Base-by-base conservation (phyloP, 1,140 invertebrate genomes). In the Drosophila subobscura region DNA sequence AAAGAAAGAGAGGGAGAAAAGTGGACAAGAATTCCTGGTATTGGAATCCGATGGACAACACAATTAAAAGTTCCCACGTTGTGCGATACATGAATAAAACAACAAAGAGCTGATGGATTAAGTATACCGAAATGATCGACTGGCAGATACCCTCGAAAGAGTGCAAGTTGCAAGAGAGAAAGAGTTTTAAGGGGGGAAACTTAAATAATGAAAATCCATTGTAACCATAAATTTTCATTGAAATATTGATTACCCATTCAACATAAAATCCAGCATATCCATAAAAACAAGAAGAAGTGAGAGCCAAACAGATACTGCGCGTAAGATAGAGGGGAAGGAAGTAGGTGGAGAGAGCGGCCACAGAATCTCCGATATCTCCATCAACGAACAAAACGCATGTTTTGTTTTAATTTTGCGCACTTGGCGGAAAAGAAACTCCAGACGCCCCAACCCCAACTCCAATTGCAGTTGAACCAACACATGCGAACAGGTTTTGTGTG, bases 51-150 rank as follows among this genome's bases (percentile, higher is more conserved):
- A 33, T 37, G 63, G 59, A 71, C 70, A 66, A 37, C 68, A 86
- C 81, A 85, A 85, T 86, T 85, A 86, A 85, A 81, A 85, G 80
- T 85, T 85, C 80, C 81, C 81, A 85, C 81, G 79, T 76, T 77
- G 64, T 74, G 61, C 29, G 50, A 63, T 37, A 42, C 67, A 85
- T 86, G 81, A 86, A 85, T 86, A 85, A 85, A 85, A 80, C 72
- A 86, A 77, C 55, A 71, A 67, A 63, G 40, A 10, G 14, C 49
- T 51, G 20, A 23, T 4, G 41, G 5, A 40, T 20, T 14, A 22
- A n/a, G 12, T 2, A 52, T 33, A n/a, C 0, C 6, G 1, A 33
- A 6, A 0, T 6, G 20, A 5, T 20, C 55, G 49, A 72, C 49
- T 25, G 8, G 1, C 1, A 0, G 14, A 41, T 23, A 12, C 49